These are phyloP conservation scores for Perca flavescens DNA, from an alignment of 2,113 vertebrate genomes.

Conservation along the genomic window DNA sequence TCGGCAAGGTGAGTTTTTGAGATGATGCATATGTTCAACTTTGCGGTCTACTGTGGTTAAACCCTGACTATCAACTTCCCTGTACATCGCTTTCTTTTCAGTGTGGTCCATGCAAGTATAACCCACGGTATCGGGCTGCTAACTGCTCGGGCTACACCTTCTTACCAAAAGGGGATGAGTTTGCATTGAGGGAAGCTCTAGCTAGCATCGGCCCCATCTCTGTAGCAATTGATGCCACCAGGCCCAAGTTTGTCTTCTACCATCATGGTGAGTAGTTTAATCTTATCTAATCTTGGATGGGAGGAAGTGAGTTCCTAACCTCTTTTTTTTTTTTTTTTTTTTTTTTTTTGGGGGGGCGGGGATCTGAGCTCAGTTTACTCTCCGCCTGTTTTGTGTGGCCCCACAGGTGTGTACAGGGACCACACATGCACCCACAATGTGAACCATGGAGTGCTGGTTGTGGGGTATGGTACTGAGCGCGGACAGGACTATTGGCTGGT, in stretches of 20 bases:
- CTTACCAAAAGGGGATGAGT: constrained; percentile 78
- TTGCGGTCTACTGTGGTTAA: neutral
- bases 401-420: constrained; percentile 87
- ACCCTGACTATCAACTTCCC: neutral
- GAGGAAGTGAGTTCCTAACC: neutral
- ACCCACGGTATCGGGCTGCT: constrained; percentile 74
- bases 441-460: constrained; percentile 85
- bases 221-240: constrained; percentile 86
- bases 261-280: constrained; percentile 79
- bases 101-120: constrained; percentile 84
- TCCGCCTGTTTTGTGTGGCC: neutral
- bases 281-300: neutral
- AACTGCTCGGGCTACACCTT: constrained; percentile 83
- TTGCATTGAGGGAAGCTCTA: constrained; percentile 78
- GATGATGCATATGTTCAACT: neutral
- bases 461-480: constrained; percentile 85
- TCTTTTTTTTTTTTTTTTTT: neutral
- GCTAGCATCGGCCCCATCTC: constrained; percentile 87
- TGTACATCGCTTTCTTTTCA: constrained; percentile 30
- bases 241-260: constrained; percentile 86
- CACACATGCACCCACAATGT: constrained; percentile 78
- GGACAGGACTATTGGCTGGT: constrained; percentile 90
- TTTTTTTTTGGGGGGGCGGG: no score
- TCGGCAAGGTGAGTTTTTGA: constrained; percentile 36
- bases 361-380: neutral